Evolutionary conservation across 2,888 invertebrate species (phyloP).

Genomic region (Tachina grossa): DNA sequence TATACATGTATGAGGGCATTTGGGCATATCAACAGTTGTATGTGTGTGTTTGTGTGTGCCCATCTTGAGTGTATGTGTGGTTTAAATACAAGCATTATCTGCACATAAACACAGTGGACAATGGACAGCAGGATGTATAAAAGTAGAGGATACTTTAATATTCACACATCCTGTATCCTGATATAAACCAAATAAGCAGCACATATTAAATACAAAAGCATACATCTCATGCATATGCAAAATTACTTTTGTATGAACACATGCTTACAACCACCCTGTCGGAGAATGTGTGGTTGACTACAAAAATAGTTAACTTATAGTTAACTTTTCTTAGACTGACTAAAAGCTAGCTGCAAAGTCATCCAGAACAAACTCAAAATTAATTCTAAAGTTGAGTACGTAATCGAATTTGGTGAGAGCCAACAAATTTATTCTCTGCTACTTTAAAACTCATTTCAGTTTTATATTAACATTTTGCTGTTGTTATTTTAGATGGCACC

Average conservation of each 20-base stretch:
- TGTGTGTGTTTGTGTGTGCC: constrained; percentile 6
- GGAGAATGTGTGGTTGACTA: too few relatives aligned
- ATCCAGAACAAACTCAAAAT: too few relatives aligned
- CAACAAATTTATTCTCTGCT: too few relatives aligned
- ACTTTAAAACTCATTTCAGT: too few relatives aligned
- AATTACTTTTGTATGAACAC: constrained; percentile 6
- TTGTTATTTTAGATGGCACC: too few relatives aligned
- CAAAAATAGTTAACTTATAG: too few relatives aligned
- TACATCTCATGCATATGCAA: constrained; percentile 14
- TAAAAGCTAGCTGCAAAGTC: too few relatives aligned
- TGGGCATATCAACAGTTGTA: constrained; percentile 8
- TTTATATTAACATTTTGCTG: too few relatives aligned
- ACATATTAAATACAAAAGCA: constrained; percentile 39
- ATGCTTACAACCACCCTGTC: background rate
- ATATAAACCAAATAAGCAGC: constrained; percentile 53
- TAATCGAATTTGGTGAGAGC: too few relatives aligned
- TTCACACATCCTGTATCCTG: constrained; percentile 73
- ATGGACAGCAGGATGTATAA: constrained; percentile 69
- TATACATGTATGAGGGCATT: constrained; percentile 3
- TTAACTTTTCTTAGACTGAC: too few relatives aligned
- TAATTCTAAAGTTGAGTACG: too few relatives aligned
- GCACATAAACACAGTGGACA: constrained; percentile 54
- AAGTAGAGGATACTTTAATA: constrained; percentile 73
- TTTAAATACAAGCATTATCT: constrained; percentile 43
- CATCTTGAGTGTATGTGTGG: constrained; percentile 5